Evolutionary conservation across 2,888 invertebrate species (phyloP).

Genomic region (Latrodectus hesperus): DNA sequence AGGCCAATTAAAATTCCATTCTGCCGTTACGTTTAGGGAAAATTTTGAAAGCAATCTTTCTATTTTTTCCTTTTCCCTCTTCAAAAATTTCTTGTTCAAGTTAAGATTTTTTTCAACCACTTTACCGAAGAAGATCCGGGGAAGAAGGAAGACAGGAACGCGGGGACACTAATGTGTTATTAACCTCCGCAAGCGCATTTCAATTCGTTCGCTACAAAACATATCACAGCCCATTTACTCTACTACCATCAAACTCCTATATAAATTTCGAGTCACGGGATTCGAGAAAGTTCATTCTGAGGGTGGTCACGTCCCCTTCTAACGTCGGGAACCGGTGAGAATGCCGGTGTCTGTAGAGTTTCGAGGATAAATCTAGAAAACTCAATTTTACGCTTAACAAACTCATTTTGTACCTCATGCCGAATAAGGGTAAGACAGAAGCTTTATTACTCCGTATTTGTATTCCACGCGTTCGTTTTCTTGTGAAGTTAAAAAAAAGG

Average conservation of each 20-base stretch:
- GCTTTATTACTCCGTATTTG: no score
- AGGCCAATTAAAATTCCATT: no score
- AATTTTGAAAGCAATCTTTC: no score
- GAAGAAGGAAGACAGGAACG: constrained; percentile 9
- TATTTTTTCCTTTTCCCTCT: no score
- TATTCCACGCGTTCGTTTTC: no score
- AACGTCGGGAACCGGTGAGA: constrained; percentile 24
- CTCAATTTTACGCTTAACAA: constrained; percentile 63
- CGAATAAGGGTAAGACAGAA: background rate
- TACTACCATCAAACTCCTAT: constrained; percentile 47
- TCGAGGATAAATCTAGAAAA: constrained; percentile 51
- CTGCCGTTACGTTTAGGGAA: no score
- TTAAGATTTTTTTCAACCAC: no score
- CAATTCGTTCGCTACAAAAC: constrained; percentile 39
- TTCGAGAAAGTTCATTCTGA: constrained; percentile 18
- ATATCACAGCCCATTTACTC: constrained; percentile 45
- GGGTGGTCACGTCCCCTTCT: constrained; percentile 31
- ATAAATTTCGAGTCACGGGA: constrained; percentile 48
- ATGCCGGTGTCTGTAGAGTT: constrained; percentile 16
- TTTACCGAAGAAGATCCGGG: background rate
- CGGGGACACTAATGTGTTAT: constrained; percentile 40
- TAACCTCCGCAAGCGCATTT: constrained; percentile 47
- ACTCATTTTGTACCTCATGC: constrained; percentile 39
- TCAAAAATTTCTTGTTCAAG: no score
- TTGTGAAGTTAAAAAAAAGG: no score